These are phyloP conservation scores for Mythimna impura DNA, from an alignment of 2,888 invertebrate genomes.

Conservation along the genomic window DNA sequence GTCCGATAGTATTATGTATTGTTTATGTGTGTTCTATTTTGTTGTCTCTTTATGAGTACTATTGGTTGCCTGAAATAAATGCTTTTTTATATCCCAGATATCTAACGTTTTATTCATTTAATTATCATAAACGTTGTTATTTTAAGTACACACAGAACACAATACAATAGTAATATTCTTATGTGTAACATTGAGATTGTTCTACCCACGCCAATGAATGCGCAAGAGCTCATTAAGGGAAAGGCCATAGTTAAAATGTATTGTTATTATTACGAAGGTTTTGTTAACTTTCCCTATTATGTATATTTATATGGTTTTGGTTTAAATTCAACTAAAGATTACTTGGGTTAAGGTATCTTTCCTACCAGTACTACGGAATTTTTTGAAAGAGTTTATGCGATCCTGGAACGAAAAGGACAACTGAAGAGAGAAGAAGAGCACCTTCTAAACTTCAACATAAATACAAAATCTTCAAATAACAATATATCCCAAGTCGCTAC, in stretches of 20 bases:
- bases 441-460: too few species aligned
- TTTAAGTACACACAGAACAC: slow-evolving; percentile 1
- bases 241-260: slow-evolving; percentile 31
- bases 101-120: not conserved
- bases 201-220: slow-evolving; percentile 20
- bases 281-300: slow-evolving; percentile 2
- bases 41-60: too few species aligned
- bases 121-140: slow-evolving; percentile 24
- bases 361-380: too few species aligned
- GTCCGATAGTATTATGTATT: too few species aligned
- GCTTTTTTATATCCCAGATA: not conserved
- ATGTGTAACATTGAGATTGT: slow-evolving; percentile 12
- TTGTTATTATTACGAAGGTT: slow-evolving; percentile 27
- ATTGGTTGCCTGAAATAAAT: too few species aligned
- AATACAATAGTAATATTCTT: slow-evolving; percentile 22
- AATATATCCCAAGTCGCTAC: slow-evolving; percentile 56
- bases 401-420: too few species aligned
- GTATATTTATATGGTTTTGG: slow-evolving; percentile 2
- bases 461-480: too few species aligned
- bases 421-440: too few species aligned
- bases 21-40: too few species aligned
- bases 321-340: slow-evolving; percentile 16
- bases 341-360: not conserved
- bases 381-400: too few species aligned
- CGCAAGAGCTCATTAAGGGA: slow-evolving; percentile 30